Evolutionary conservation across 1,140 invertebrate genomes (phyloP).

Genomic region (Tenebrio molitor): DNA sequence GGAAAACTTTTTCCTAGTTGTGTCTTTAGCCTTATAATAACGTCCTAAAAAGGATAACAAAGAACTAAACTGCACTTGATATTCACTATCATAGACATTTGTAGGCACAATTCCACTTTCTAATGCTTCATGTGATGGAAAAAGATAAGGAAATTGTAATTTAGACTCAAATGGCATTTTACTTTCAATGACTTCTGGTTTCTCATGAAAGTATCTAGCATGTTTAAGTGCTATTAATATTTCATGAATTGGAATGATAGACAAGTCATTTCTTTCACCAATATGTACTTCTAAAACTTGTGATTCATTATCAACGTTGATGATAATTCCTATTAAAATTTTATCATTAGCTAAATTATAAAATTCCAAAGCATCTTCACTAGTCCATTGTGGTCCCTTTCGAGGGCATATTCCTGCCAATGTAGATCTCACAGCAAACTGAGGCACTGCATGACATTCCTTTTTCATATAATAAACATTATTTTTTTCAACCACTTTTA

Average conservation of each 20-base stretch:
- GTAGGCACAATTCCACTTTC: conserved; percentile 28
- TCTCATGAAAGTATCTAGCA: neutral
- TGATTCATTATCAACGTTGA: neutral
- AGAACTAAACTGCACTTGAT: neutral
- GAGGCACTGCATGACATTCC: neutral
- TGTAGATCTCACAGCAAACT: conserved; percentile 14
- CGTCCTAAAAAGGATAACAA: neutral
- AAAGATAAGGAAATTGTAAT: conserved; percentile 6
- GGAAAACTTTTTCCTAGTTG: too few species aligned
- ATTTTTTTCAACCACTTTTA: conserved; percentile 12
- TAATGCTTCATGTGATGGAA: conserved; percentile 22
- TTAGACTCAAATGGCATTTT: neutral
- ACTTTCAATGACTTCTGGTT: neutral
- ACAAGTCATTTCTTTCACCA: neutral
- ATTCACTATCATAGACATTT: neutral
- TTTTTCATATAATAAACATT: conserved; percentile 15
- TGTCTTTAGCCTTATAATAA: too few species aligned
- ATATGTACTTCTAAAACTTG: neutral
- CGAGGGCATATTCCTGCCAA: conserved; percentile 8
- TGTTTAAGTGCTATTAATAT: conserved; percentile 1
- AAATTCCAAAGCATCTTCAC: neutral
- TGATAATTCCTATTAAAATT: neutral
- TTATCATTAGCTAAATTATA: neutral
- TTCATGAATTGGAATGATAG: neutral
- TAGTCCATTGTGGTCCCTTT: conserved; percentile 14